phyloP scores from a whole-genome alignment of 2,113 vertebrate genomes.

The Muntiacus reevesi region DNA sequence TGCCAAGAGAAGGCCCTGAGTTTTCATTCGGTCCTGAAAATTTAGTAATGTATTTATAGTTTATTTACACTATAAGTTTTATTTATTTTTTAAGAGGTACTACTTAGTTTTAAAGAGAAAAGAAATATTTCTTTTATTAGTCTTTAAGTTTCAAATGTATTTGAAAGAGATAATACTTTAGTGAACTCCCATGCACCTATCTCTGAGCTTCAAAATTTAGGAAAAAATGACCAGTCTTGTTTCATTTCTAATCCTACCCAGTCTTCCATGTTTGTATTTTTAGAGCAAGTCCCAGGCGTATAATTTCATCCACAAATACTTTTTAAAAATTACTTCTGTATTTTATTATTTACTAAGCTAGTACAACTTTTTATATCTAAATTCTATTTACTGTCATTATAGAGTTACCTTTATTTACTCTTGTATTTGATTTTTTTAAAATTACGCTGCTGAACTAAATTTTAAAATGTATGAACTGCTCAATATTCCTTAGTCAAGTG shows the following conservation, averaged over 20 bases:
- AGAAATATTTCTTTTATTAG: background rate
- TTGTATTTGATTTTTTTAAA: conserved; percentile 4
- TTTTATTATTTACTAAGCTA: background rate
- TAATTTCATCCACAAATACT: background rate
- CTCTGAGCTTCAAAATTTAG: background rate
- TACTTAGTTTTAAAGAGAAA: background rate
- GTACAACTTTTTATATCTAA: background rate
- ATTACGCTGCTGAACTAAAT: background rate
- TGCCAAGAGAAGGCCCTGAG: background rate
- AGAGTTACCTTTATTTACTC: background rate
- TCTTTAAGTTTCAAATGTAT: background rate
- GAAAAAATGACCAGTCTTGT: background rate
- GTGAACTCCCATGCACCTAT: background rate
- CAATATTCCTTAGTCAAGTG: background rate
- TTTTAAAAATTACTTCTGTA: conserved; percentile 20
- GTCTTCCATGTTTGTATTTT: background rate
- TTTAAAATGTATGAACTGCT: background rate
- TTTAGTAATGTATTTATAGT: background rate
- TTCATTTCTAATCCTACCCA: background rate
- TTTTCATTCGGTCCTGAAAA: conserved; percentile 23
- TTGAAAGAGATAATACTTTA: background rate
- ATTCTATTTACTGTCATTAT: background rate
- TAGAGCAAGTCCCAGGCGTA: background rate
- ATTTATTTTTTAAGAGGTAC: background rate
- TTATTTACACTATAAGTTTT: background rate